Conservation (phyloP, 2,888 invertebrate genomes). For the Troides helena region DNA sequence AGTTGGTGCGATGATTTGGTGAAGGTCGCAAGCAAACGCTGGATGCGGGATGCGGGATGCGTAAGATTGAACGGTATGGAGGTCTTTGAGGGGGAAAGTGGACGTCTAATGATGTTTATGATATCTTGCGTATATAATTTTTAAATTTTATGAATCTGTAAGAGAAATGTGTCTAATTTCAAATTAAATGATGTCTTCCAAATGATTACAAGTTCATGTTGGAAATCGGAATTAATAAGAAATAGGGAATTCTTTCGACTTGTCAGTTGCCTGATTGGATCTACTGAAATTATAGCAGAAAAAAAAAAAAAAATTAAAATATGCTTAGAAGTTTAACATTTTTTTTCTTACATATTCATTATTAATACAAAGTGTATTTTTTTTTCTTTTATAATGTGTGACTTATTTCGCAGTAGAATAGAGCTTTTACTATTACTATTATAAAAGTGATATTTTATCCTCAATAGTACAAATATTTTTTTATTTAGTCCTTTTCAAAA, state of each 20-base stretch:
- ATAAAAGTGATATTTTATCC: conserved; percentile 51
- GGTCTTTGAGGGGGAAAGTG: too few species aligned
- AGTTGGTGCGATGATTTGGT: too few species aligned
- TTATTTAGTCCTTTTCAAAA: conserved; percentile 57
- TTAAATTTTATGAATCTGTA: conserved; percentile 20
- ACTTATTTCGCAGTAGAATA: conserved; percentile 12
- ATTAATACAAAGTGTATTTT: conserved; percentile 1
- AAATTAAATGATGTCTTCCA: conserved; percentile 55
- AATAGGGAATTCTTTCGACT: conserved; percentile 1
- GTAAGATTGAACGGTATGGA: too few species aligned
- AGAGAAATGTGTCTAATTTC: conserved; percentile 19
- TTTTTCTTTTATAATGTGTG: neutral
- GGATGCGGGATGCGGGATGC: too few species aligned
- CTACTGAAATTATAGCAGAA: neutral
- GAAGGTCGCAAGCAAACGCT: too few species aligned
- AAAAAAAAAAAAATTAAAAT: neutral
- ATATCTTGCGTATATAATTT: conserved; percentile 5
- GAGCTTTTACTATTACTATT: conserved; percentile 39
- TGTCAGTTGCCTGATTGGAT: neutral
- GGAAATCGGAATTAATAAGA: conserved; percentile 2
- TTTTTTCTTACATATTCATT: conserved; percentile 1
- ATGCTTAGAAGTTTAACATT: neutral
- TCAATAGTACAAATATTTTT: conserved; percentile 68
- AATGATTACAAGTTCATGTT: conserved; percentile 31
- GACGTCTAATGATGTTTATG: too few species aligned